Percentiles rank a stretch among this genome's conserved stretches.
Evolutionary conservation across 2,113 vertebrate species (phyloP).

Genomic region (Hemiprocne comata): DNA sequence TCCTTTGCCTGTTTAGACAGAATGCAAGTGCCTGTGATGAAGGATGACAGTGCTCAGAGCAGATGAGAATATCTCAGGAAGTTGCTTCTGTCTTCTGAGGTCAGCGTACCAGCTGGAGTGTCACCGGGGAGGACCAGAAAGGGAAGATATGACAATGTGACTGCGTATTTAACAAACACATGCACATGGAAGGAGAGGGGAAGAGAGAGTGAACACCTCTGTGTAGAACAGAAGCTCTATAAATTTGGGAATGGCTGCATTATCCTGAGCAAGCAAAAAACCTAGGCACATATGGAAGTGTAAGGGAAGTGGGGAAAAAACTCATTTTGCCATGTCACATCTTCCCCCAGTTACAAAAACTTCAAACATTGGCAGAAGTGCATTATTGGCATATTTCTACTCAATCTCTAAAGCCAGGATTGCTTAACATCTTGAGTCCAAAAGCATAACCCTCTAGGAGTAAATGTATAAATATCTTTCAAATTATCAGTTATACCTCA

Average conservation of each 20-base stretch:
- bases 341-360: neutral
- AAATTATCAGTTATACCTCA: neutral
- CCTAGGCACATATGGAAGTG: neutral
- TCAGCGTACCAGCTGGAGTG: neutral
- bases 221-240: neutral
- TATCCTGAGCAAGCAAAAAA: neutral
- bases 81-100: neutral
- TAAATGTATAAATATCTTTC: constrained; percentile 10
- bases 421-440: neutral
- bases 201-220: neutral
- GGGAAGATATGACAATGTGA: neutral
- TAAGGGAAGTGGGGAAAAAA: neutral
- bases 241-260: neutral
- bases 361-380: neutral
- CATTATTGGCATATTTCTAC: neutral
- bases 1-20: neutral
- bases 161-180: neutral
- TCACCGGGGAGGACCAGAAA: neutral
- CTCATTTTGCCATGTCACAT: neutral
- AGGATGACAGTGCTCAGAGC: neutral
- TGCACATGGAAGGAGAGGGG: neutral
- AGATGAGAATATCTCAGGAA: neutral
- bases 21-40: neutral
- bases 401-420: neutral
- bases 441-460: neutral